Conservation (phyloP, 2,797 vertebrate genomes). For the Staurois parvus region DNA sequence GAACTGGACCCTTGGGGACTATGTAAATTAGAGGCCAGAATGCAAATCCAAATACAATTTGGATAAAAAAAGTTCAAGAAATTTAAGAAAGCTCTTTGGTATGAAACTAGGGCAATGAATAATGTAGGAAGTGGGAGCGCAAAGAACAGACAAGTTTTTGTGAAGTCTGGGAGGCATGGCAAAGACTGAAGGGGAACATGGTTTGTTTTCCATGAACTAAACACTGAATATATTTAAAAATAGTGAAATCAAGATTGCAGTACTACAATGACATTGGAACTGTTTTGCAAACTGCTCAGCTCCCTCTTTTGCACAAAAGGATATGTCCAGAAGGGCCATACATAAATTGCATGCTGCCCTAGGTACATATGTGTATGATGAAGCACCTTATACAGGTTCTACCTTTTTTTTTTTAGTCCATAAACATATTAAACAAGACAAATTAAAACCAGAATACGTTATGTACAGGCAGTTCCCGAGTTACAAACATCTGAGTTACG, state of each 20-base stretch:
- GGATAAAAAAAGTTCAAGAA: conserved; percentile 49
- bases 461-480: too few species aligned
- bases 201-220: conserved; percentile 17
- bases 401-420: too few species aligned
- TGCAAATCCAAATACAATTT: conserved; percentile 14
- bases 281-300: too few species aligned
- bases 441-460: too few species aligned
- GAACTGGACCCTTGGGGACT: conserved; percentile 45
- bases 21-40: conserved; percentile 50
- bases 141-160: conserved; percentile 38
- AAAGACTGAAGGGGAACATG: conserved; percentile 14
- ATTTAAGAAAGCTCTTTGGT: conserved; percentile 57
- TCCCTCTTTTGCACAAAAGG: too few species aligned
- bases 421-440: too few species aligned
- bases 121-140: conserved; percentile 43
- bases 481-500: too few species aligned
- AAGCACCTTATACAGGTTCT: too few species aligned
- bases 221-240: conserved; percentile 11
- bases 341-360: too few species aligned
- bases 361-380: too few species aligned
- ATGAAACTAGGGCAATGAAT: conserved; percentile 64
- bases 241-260: background rate
- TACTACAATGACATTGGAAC: background rate
- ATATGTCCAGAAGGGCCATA: too few species aligned
- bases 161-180: conserved; percentile 31